These are phyloP conservation scores for Bombyx huttoni DNA, from an alignment of 2,888 invertebrate species.

Conservation along the genomic window DNA sequence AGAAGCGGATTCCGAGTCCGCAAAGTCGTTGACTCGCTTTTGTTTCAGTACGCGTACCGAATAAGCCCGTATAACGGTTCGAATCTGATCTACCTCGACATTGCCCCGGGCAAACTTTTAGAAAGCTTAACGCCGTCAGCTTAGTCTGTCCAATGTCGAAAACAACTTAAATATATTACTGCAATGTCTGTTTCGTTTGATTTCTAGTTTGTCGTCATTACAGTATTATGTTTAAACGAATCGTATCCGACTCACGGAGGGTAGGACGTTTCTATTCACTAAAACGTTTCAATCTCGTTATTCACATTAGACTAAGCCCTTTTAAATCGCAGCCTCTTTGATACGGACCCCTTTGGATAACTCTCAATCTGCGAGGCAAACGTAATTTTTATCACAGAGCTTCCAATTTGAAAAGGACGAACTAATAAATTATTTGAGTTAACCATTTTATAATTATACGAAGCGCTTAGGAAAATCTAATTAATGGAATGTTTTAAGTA, in stretches of 20 bases:
- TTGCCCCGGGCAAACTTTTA: constrained; percentile 15
- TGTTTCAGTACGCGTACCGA: constrained; percentile 22
- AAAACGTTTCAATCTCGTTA: constrained; percentile 53
- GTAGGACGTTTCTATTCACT: constrained; percentile 47
- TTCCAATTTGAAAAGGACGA: not conserved
- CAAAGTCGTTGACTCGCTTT: constrained; percentile 54
- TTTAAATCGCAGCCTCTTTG: constrained; percentile 45
- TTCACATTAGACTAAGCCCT: constrained; percentile 55
- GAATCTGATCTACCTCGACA: constrained; percentile 8
- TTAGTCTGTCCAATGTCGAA: constrained; percentile 21
- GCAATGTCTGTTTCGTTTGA: constrained; percentile 17
- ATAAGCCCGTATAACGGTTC: constrained; percentile 26
- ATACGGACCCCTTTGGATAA: constrained; percentile 44
- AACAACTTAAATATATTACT: constrained; percentile 3
- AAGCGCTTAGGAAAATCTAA: not conserved
- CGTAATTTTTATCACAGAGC: constrained; percentile 7
- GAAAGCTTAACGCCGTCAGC: constrained; percentile 19
- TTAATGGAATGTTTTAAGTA: not conserved
- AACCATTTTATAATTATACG: not conserved
- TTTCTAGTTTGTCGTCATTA: constrained; percentile 22
- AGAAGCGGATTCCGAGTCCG: constrained; percentile 43
- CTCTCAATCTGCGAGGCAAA: constrained; percentile 18
- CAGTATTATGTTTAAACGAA: constrained; percentile 32
- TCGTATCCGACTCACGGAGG: constrained; percentile 40
- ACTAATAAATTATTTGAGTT: not conserved